A percentile compares a stretch with the other conserved stretches of the same genome.
Conservation (phyloP, 2,888 invertebrate genomes). For the Diarsia brunnea region DNA sequence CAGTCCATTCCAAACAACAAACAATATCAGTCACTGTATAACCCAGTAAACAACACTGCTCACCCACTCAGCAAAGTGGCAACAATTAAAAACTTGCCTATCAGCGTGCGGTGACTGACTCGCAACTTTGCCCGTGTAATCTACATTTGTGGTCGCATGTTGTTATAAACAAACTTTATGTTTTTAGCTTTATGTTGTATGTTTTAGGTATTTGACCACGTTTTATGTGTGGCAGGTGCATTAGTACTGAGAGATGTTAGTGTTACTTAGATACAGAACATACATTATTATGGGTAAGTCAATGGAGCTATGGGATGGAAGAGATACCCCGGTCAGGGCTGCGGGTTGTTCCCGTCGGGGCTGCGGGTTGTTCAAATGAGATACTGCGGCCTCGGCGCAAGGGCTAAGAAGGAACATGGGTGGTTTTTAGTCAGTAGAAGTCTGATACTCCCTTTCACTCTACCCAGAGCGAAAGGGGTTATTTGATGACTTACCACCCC, state of each 20-base stretch:
- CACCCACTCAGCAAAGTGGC: slow-evolving; percentile 54
- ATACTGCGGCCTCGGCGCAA: no score
- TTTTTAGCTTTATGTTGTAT: slow-evolving; percentile 46
- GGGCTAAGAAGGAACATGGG: no score
- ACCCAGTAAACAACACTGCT: slow-evolving; percentile 22
- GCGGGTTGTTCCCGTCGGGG: no score
- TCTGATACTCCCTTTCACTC: no score
- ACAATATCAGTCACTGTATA: slow-evolving; percentile 28
- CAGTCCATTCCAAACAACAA: neutral
- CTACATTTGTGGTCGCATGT: slow-evolving; percentile 62
- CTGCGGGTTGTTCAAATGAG: no score
- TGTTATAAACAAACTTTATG: slow-evolving; percentile 60
- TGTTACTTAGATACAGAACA: neutral
- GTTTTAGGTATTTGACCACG: slow-evolving; percentile 37
- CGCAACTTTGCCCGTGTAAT: slow-evolving; percentile 60
- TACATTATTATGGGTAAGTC: no score
- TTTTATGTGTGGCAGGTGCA: neutral
- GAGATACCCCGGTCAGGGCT: no score
- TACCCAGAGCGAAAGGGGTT: no score
- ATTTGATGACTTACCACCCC: no score
- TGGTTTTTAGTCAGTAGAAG: no score
- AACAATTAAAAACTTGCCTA: slow-evolving; percentile 65
- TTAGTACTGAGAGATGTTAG: slow-evolving; percentile 2
- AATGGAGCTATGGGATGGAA: no score
- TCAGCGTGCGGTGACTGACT: slow-evolving; percentile 50